Evolutionary conservation across 1,140 invertebrate species (phyloP), one percentile per base, ranked within the genome.

Genomic region (Laupala kohalensis): DNA sequence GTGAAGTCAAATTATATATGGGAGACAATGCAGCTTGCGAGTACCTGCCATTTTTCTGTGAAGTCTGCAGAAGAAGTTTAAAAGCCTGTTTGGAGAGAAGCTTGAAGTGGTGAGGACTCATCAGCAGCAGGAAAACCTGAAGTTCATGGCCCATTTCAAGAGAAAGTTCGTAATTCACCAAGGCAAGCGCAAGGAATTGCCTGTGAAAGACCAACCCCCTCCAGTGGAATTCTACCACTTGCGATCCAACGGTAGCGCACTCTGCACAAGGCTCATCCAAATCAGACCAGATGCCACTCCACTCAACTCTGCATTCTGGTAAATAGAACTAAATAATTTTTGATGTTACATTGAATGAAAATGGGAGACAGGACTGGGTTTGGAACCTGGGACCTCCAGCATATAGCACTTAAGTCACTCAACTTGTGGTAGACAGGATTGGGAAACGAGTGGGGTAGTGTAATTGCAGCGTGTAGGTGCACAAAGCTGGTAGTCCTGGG

Each of bases 131-230:
- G 98, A 99, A 83, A 98, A 97, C 82, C 86, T 98, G 25, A 99
- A 99, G 82, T 99, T 99, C 79, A 90, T 99, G 84, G 93, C 97
- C 0, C 97, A 99, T 81, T 99, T 99, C 81, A 94, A 97, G 78
- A 84, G 91, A 70, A 92, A 96, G 78, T 98, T 99, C 81, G 88
- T 99, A 19, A 98, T 99, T 67, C 91, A 92, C 75, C 87, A 90
- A 73, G 97, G 96, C 29, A 96, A 94, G 79, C 84, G 95, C 70
- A 92, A 92, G 77, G 80, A 82, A 67, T 81, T 81, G 25, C 80
- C 81, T 69, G 74, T 77, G 30, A 74, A 79, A 23, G 81, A 84
- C 69, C 82, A 81, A 63, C 86, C 86, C 65, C 78, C 82, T 27
- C 85, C 85, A 67, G 93, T 97, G 4, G 94, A 98, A 81, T 90